A percentile compares a stretch with the other conserved stretches of the same genome.
These are phyloP conservation scores for Burhinus oedicnemus DNA, from an alignment of 2,113 vertebrate species.

Conservation along the genomic window DNA sequence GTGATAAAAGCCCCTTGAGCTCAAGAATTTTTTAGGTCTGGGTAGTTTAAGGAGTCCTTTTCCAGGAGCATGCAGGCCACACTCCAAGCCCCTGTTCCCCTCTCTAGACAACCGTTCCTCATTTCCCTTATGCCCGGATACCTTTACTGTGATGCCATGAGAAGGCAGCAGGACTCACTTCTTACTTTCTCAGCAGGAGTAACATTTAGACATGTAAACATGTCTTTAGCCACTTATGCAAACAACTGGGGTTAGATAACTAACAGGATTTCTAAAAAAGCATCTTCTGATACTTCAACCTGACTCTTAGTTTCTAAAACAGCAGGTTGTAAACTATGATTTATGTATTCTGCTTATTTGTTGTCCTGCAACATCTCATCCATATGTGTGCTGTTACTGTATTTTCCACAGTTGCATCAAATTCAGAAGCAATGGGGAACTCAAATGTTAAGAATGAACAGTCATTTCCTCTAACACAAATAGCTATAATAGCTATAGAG, in stretches of 20 bases:
- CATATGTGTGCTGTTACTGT: not conserved
- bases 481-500: too few species aligned
- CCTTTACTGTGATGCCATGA: not conserved
- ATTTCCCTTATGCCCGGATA: not conserved
- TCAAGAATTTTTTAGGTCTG: not conserved
- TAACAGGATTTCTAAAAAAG: not conserved
- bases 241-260: not conserved
- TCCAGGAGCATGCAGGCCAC: not conserved
- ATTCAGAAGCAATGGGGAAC: not conserved
- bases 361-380: not conserved
- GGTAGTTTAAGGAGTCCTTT: not conserved
- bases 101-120: not conserved
- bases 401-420: not conserved
- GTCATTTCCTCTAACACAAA: not conserved
- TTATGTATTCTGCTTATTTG: not conserved
- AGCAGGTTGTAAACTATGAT: not conserved
- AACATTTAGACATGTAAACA: not conserved
- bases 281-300: not conserved
- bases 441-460: not conserved
- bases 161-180: not conserved
- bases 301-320: not conserved
- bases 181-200: not conserved
- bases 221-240: not conserved
- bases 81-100: not conserved
- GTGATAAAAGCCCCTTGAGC: not conserved